Conservation (phyloP, 2,888 invertebrate genomes). For the Lepidonotus clava region DNA sequence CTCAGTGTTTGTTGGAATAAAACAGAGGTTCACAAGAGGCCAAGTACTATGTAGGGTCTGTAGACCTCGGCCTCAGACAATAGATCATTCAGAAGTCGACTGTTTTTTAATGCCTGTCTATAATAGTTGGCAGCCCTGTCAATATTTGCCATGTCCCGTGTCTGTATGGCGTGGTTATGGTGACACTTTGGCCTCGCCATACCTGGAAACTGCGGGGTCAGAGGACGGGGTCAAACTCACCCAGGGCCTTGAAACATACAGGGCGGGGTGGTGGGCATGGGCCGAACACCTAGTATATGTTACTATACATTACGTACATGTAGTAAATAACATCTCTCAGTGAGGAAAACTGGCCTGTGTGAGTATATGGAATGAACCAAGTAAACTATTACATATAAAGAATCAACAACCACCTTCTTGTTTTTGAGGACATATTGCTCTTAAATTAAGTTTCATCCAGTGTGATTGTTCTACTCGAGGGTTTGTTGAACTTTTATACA, state of each 20-base stretch:
- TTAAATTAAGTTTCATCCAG: no score
- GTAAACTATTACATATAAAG: neutral
- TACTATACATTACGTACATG: neutral
- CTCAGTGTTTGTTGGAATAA: neutral
- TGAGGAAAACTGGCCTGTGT: neutral
- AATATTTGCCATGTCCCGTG: neutral
- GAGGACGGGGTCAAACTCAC: neutral
- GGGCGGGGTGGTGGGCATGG: neutral
- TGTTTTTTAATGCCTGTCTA: neutral
- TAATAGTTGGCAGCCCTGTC: neutral
- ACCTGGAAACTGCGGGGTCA: neutral
- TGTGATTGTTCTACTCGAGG: no score
- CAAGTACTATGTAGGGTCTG: neutral
- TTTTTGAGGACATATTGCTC: no score
- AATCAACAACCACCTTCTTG: neutral
- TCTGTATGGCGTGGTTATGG: neutral
- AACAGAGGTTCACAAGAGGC: neutral
- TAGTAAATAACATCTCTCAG: neutral
- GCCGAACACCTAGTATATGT: neutral
- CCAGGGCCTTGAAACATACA: neutral
- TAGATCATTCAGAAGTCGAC: neutral
- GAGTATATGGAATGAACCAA: neutral
- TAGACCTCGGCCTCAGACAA: neutral
- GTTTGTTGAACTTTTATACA: no score
- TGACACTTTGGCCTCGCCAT: neutral